Conservation (phyloP, 2,888 invertebrate species). For the Cataglyphis rosenhaueri region DNA sequence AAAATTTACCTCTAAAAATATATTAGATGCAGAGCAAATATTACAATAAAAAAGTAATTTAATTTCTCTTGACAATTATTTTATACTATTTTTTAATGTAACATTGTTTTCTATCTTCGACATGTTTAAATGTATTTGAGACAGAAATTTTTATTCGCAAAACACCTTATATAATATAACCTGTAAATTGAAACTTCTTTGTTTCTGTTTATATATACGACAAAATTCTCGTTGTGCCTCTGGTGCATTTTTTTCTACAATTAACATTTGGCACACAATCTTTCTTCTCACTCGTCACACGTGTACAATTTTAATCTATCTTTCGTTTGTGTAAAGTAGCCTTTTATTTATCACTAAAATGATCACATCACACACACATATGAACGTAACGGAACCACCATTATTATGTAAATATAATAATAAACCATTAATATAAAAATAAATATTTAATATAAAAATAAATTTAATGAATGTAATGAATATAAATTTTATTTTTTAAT, state of each 20-base stretch:
- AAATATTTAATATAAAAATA: not conserved
- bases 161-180: conserved; percentile 3
- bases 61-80: not conserved
- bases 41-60: not conserved
- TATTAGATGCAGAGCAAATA: not conserved
- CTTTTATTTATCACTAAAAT: conserved; percentile 49
- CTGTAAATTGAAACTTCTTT: conserved; percentile 2
- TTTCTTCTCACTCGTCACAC: conserved; percentile 46
- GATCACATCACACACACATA: conserved; percentile 19
- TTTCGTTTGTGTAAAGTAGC: conserved; percentile 59
- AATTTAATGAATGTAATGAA: not conserved
- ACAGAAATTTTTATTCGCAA: not conserved
- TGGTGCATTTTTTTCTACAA: conserved; percentile 51
- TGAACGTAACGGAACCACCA: conserved; percentile 37
- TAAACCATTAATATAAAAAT: not conserved
- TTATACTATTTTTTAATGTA: not conserved
- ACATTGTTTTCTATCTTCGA: not conserved
- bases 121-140: not conserved
- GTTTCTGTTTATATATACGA: not conserved
- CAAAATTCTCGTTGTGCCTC: conserved; percentile 58
- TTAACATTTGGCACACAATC: conserved; percentile 52
- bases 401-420: conserved; percentile 1
- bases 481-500: conserved; percentile 1
- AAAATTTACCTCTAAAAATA: not conserved
- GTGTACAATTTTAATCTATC: conserved; percentile 49